Conservation (phyloP, 2,113 vertebrate species). For the Larimichthys polyactis region DNA sequence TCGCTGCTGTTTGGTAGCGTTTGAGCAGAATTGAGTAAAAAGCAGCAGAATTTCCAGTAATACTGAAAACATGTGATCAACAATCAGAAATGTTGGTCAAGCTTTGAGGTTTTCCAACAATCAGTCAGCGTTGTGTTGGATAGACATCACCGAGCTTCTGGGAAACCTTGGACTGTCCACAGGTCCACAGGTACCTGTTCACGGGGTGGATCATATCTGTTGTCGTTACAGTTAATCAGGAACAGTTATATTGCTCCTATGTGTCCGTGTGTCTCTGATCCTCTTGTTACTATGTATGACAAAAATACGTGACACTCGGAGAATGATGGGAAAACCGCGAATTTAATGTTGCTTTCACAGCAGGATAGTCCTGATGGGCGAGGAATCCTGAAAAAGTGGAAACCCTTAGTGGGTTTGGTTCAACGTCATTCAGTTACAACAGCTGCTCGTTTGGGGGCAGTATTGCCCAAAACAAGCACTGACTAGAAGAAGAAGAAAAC, state of each 20-base stretch:
- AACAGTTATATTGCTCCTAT: background rate
- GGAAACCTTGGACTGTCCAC: background rate
- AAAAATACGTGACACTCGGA: background rate
- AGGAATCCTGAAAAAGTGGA: too few species aligned
- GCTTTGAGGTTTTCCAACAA: background rate
- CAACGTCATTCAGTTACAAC: too few species aligned
- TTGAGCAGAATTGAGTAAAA: too few species aligned
- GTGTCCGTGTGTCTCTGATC: background rate
- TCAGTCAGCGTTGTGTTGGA: background rate
- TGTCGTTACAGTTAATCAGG: background rate
- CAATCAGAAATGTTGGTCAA: background rate
- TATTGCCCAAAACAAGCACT: too few species aligned
- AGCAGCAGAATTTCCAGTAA: too few species aligned
- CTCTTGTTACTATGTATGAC: background rate
- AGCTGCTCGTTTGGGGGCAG: too few species aligned
- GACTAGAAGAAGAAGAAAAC: too few species aligned
- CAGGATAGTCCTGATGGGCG: too few species aligned
- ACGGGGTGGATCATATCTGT: background rate
- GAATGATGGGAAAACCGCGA: background rate
- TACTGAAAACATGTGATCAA: background rate
- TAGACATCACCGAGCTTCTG: background rate
- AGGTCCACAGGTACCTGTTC: background rate
- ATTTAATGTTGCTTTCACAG: background rate
- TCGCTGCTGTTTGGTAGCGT: background rate
- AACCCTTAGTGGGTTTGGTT: too few species aligned